These are phyloP conservation scores for Merodon equestris DNA, from an alignment of 2,888 invertebrate species.

Conservation along the genomic window DNA sequence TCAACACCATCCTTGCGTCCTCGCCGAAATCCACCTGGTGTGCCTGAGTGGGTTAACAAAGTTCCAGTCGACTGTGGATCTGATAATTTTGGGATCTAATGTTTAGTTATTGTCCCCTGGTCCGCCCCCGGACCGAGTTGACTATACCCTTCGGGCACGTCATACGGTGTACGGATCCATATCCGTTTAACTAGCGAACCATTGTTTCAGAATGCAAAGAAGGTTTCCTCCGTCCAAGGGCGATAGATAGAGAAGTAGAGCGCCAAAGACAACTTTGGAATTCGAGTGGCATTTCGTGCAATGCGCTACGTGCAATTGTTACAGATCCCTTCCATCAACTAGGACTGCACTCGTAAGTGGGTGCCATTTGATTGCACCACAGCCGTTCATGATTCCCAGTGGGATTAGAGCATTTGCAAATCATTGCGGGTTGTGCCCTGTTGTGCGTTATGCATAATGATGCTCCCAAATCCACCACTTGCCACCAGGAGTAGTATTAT, in stretches of 20 bases:
- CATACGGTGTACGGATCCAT: slow-evolving; percentile 27
- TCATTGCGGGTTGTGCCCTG: slow-evolving; percentile 23
- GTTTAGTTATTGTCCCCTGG: slow-evolving; percentile 8
- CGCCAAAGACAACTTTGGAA: not conserved
- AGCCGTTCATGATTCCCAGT: slow-evolving; percentile 13
- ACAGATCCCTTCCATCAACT: not conserved
- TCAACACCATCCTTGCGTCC: not conserved
- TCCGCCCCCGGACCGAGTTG: slow-evolving; percentile 3
- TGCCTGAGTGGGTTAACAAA: slow-evolving; percentile 1
- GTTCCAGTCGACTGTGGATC: slow-evolving; percentile 25
- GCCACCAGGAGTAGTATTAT: no score
- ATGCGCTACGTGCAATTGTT: slow-evolving; percentile 48
- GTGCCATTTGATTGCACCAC: slow-evolving; percentile 21
- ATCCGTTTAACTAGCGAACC: slow-evolving; percentile 41
- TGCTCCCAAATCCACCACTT: slow-evolving; percentile 5
- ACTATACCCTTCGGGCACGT: slow-evolving; percentile 8
- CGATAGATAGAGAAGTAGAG: not conserved
- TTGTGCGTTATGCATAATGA: slow-evolving; percentile 26
- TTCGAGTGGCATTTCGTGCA: slow-evolving; percentile 52
- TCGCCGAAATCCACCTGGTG: not conserved
- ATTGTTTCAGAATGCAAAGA: slow-evolving; percentile 45
- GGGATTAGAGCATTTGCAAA: slow-evolving; percentile 32
- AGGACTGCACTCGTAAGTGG: not conserved
- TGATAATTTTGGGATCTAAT: slow-evolving; percentile 44
- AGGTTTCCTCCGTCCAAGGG: slow-evolving; percentile 26